phyloP scores from a whole-genome alignment of 2,113 vertebrate genomes.

The Gorsachius goisagi region DNA sequence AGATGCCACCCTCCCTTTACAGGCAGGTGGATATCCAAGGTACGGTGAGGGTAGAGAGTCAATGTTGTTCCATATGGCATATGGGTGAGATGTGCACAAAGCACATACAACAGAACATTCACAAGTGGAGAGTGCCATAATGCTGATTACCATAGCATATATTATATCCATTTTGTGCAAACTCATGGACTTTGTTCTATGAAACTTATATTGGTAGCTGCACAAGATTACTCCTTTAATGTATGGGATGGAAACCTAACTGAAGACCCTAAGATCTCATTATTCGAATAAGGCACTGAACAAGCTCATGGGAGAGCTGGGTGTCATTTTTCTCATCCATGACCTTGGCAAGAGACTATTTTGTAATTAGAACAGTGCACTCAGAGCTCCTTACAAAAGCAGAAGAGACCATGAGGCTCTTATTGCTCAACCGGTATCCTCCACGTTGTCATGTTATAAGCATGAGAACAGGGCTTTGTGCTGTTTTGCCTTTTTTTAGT shows the following conservation, averaged over 20 bases:
- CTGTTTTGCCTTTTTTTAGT: neutral
- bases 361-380: neutral
- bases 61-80: neutral
- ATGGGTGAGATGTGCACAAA: neutral
- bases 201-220: neutral
- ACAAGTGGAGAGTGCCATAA: neutral
- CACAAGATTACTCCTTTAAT: neutral
- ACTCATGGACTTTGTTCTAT: neutral
- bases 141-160: neutral
- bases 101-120: neutral
- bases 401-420: neutral
- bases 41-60: neutral
- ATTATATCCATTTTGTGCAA: neutral
- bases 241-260: neutral
- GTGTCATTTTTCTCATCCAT: neutral
- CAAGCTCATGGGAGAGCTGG: neutral
- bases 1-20: neutral
- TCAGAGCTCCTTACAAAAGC: neutral
- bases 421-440: neutral
- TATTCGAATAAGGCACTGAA: neutral
- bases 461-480: accelerated
- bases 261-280: neutral
- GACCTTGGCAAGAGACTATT: neutral
- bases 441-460: neutral
- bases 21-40: neutral